These are phyloP conservation scores for Myioborus miniatus DNA, from an alignment of 2,797 vertebrate genomes.

Conservation along the genomic window DNA sequence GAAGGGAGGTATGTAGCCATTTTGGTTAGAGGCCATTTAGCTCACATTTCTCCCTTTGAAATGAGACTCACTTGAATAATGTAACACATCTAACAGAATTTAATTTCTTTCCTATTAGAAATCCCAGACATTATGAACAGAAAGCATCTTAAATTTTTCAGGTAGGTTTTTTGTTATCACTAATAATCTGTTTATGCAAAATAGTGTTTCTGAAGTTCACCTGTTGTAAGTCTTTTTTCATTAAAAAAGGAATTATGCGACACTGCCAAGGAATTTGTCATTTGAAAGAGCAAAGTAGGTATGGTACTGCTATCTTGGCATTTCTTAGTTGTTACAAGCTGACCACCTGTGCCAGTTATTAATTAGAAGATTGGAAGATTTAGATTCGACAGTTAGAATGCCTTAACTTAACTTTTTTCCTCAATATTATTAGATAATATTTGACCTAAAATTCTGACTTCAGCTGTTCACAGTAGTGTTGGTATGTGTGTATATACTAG, in stretches of 20 bases:
- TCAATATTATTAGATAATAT: neutral
- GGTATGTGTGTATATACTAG: neutral
- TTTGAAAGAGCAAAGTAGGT: neutral
- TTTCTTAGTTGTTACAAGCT: neutral
- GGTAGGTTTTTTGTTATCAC: slow-evolving; percentile 77
- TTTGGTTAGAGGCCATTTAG: neutral
- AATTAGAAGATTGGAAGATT: neutral
- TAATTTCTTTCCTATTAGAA: slow-evolving; percentile 77
- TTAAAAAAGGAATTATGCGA: neutral
- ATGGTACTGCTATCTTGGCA: neutral
- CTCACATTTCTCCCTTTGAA: neutral
- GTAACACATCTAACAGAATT: neutral
- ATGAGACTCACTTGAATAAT: neutral
- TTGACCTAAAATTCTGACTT: neutral
- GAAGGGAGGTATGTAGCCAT: neutral
- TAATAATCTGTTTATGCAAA: neutral
- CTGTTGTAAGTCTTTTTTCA: neutral
- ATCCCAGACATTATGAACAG: slow-evolving; percentile 92
- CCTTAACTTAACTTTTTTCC: neutral
- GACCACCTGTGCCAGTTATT: neutral
- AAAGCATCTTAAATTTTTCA: slow-evolving; percentile 89
- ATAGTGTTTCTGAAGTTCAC: neutral
- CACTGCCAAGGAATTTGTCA: neutral
- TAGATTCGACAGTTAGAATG: neutral
- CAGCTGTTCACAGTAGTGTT: neutral